Conservation (phyloP, 2,797 vertebrate genomes). For the Scyliorhinus canicula region DNA sequence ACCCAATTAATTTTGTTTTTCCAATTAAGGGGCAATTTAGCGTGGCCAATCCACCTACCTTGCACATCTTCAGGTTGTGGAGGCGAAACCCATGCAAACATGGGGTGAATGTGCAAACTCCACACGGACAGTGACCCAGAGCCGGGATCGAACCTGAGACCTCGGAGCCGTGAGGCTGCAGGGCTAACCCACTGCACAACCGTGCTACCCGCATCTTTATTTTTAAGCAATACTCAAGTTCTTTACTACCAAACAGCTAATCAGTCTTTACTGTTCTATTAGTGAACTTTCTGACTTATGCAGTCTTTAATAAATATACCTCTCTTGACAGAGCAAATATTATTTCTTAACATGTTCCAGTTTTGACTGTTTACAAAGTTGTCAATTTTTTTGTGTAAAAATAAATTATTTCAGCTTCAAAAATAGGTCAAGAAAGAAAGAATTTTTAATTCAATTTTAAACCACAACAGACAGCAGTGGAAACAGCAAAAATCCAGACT, state of each 20-base stretch:
- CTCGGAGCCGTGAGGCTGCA: no score
- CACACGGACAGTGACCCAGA: no score
- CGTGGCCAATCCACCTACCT: no score
- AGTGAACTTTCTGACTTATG: background rate
- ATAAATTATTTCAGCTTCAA: background rate
- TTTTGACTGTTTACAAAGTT: background rate
- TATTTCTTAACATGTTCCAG: background rate
- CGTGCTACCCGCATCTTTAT: no score
- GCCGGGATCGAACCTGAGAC: no score
- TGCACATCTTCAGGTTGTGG: no score
- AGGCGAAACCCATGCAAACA: no score
- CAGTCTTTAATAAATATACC: background rate
- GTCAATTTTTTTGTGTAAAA: background rate
- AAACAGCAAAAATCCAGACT: conserved; percentile 1
- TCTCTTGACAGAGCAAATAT: background rate
- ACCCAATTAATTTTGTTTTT: no score
- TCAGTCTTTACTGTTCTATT: background rate
- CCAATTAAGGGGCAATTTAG: no score
- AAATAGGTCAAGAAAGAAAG: background rate
- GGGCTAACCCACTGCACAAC: no score
- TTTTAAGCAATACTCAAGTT: no score
- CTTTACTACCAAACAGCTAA: background rate
- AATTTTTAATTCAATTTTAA: background rate
- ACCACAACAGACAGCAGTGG: background rate
- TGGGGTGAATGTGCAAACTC: no score